Conservation (phyloP, 2,888 invertebrate species). For the Abrostola triplasia region DNA sequence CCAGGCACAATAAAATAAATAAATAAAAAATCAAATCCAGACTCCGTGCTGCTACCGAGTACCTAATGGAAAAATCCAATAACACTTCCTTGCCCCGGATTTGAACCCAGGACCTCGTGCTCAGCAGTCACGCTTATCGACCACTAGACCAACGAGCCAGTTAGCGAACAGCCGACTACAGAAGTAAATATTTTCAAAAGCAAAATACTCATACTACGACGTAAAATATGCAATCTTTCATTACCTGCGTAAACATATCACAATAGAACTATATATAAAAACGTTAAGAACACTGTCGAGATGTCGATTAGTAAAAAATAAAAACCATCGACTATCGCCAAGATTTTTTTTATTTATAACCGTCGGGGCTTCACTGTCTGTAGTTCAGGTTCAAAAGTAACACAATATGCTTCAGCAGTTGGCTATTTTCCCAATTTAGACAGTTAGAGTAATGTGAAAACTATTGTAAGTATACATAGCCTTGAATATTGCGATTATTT, state of each 20-base stretch:
- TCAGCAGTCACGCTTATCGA: no score
- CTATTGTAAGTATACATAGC: constrained; percentile 33
- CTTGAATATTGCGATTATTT: constrained; percentile 25
- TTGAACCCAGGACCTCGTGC: no score
- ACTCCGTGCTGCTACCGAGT: no score
- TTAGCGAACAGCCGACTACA: no score
- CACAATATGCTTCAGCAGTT: constrained; percentile 35
- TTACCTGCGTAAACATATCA: constrained; percentile 5
- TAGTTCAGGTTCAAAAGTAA: constrained; percentile 60
- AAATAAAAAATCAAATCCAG: no score
- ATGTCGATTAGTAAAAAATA: constrained; percentile 53
- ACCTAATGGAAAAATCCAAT: no score
- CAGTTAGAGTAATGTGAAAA: constrained; percentile 28
- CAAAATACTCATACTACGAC: neutral
- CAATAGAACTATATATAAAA: constrained; percentile 18
- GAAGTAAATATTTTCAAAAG: no score
- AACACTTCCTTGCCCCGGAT: no score
- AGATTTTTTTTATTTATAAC: constrained; percentile 52
- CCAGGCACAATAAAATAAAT: no score
- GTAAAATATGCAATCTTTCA: neutral
- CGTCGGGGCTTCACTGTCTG: constrained; percentile 26
- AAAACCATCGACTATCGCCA: constrained; percentile 45
- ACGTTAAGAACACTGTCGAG: constrained; percentile 50
- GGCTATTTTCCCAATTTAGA: constrained; percentile 42
- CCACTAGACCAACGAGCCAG: no score